Evolutionary conservation across 2,888 invertebrate genomes (phyloP), one percentile per base, ranked within the genome.

Genomic region (Hybos culiciformis): DNA sequence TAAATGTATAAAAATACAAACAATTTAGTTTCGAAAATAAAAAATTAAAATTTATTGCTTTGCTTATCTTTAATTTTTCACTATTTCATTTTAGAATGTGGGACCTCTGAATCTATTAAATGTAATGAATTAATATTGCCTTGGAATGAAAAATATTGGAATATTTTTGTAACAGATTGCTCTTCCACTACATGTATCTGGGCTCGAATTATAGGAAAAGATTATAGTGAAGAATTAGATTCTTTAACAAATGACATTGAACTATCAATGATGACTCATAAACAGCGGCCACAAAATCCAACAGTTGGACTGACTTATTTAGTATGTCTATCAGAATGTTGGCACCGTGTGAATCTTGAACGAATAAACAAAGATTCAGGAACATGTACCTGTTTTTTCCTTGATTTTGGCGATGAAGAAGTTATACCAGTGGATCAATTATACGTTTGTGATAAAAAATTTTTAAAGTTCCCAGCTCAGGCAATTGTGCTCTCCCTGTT

Each of bases 401-500:
- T 86, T 9, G 87, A 87, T 61, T 77, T 74, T 50, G 86, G 86
- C 0, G 83, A 82, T 50, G 78, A 77, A 47, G 77, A 77, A 37
- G 59, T 62, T 14, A 71, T 80, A 19, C 52, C 66, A 5, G 62
- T 71, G 11, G 59, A 68, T 20, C 67, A 72, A 46, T 68, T 87
- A 20, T 75, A 71, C 51, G 69, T 72, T 20, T 69, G 81, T 39
- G 74, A 76, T 46, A 69, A 74, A 1, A 71, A 74, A 46, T 86
- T 83, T 55, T 70, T 77, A 11, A 63, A 61, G 40, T 62, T 82
- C 18, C 75, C 83, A 14, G 75, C 80, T 1, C 86, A 86, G 70
- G 83, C 80, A 19, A 71, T 84, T 45, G 73, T 78, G 49, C 73
- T 83, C 49, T 75, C 77, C 15, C 63, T 85, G 54, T 75, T 73